phyloP scores from a whole-genome alignment of 1,140 invertebrate genomes.

The Drosophila ohnishii region DNA sequence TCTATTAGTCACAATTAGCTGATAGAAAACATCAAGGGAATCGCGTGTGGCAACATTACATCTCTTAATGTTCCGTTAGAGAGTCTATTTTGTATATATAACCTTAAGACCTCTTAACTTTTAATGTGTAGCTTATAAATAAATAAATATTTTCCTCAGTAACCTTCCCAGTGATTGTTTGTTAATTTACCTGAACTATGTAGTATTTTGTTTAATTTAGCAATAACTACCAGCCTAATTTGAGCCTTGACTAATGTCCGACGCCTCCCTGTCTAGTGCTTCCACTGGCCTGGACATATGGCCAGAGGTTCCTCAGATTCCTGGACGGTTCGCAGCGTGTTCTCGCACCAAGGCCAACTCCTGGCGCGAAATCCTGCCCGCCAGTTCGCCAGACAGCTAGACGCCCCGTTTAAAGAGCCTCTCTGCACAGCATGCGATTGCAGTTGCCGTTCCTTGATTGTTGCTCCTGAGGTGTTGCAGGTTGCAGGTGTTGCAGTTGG shows the following conservation, averaged over 20 bases:
- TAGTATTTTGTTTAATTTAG: background rate
- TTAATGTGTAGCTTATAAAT: background rate
- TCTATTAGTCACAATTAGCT: constrained; percentile 19
- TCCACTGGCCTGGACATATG: background rate
- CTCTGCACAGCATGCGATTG: constrained; percentile 56
- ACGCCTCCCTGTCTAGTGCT: constrained; percentile 28
- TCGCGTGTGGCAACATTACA: constrained; percentile 5
- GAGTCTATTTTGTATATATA: background rate
- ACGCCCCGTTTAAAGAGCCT: constrained; percentile 58
- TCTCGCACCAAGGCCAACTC: constrained; percentile 46
- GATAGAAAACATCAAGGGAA: constrained; percentile 1
- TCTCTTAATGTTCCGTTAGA: background rate
- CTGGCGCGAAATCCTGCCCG: constrained; percentile 41
- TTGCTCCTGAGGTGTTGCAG: constrained; percentile 11
- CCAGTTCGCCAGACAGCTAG: constrained; percentile 63
- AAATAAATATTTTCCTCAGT: too few species aligned
- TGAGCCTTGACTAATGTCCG: constrained; percentile 21
- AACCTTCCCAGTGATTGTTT: too few species aligned
- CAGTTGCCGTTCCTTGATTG: constrained; percentile 18
- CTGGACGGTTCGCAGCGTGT: constrained; percentile 23
- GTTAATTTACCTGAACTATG: too few species aligned
- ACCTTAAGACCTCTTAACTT: background rate
- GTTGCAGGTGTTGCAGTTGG: constrained; percentile 57
- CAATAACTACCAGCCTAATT: background rate
- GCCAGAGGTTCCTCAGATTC: constrained; percentile 3